Conservation (phyloP, 2,113 vertebrate genomes). For the Turdus rufiventris region DNA sequence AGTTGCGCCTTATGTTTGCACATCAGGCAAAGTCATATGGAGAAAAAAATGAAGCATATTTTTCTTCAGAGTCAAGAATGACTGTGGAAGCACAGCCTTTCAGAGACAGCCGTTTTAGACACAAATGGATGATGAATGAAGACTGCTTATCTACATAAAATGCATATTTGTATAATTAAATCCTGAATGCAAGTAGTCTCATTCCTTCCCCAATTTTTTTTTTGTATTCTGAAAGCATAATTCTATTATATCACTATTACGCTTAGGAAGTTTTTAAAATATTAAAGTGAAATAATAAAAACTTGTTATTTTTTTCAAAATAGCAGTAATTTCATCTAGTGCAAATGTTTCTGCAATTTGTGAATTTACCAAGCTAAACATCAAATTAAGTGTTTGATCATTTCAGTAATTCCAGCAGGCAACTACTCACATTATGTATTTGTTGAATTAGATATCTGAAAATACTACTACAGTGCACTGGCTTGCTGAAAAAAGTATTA, state of each 20-base stretch:
- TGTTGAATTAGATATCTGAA: not conserved
- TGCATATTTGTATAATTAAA: not conserved
- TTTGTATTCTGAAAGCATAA: not conserved
- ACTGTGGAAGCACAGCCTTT: not conserved
- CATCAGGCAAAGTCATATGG: constrained; percentile 38
- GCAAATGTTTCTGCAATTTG: not conserved
- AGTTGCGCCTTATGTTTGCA: constrained; percentile 46
- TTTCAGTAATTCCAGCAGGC: not conserved
- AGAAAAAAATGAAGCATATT: constrained; percentile 21
- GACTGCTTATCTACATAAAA: not conserved
- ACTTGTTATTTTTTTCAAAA: not conserved
- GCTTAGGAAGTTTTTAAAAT: not conserved
- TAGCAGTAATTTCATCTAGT: not conserved
- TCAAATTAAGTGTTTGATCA: not conserved
- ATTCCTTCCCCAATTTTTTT: not conserved
- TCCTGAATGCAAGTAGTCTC: not conserved
- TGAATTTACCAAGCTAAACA: not conserved
- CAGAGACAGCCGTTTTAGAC: not conserved
- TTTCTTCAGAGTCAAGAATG: constrained; percentile 1
- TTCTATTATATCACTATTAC: not conserved
- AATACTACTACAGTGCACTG: not conserved
- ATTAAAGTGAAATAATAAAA: not conserved
- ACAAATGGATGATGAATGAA: not conserved
- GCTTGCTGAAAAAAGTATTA: not conserved
- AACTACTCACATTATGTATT: not conserved